Percentiles rank a stretch among this genome's conserved stretches.
Evolutionary conservation across 64 coral and sea anemone genomes (phyloP).

Genomic region (Stichodactyla mertensii): DNA sequence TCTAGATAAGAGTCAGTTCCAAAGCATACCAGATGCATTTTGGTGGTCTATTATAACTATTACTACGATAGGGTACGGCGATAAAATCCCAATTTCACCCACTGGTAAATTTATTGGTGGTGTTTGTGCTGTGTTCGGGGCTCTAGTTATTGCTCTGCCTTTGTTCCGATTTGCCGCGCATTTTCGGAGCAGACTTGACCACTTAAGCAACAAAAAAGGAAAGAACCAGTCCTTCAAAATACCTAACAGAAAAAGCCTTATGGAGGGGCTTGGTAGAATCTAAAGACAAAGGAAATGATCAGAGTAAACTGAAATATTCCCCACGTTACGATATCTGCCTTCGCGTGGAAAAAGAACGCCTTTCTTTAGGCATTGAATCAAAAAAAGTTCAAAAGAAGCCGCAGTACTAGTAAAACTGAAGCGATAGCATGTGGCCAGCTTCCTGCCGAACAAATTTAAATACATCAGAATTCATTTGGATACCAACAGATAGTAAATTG

Average conservation of each 20-base stretch:
- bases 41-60: conserved; percentile 90
- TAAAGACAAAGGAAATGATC: background rate
- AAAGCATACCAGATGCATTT: conserved; percentile 68
- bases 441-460: background rate
- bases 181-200: conserved; percentile 49
- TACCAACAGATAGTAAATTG: background rate
- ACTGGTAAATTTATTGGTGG: conserved; percentile 56
- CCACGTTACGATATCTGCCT: background rate
- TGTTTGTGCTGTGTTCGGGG: conserved; percentile 60
- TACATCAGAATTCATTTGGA: background rate
- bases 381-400: too few relatives aligned
- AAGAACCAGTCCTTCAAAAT: background rate
- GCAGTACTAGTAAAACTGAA: background rate
- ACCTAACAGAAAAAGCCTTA: background rate
- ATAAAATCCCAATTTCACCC: conserved; percentile 50
- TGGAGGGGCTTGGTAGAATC: background rate
- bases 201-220: background rate
- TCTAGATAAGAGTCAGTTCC: conserved; percentile 27
- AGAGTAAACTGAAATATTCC: background rate
- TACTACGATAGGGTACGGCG: conserved; percentile 79
- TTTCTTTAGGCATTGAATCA: too few relatives aligned
- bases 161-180: conserved; percentile 81
- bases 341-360: too few relatives aligned
- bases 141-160: conserved; percentile 63
- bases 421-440: background rate